phyloP scores from a whole-genome alignment of 2,113 vertebrate genomes.

The Lepidothrix coronata region DNA sequence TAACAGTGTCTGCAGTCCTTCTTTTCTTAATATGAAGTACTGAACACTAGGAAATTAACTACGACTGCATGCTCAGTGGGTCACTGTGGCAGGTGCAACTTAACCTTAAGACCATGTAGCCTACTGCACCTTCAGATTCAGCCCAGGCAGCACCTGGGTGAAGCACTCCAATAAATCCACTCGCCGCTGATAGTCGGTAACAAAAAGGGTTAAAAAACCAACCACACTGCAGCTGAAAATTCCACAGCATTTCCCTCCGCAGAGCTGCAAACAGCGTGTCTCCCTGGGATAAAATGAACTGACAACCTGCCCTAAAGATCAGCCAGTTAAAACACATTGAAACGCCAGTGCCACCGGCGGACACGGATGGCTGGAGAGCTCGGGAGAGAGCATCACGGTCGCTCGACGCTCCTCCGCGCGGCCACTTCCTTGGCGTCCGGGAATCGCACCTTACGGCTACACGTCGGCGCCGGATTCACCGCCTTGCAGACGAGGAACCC shows the following conservation, averaged over 20 bases:
- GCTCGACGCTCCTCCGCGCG: background rate
- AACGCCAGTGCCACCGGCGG: background rate
- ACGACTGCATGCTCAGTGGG: background rate
- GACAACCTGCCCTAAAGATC: background rate
- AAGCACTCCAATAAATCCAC: background rate
- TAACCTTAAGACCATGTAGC: slow-evolving; percentile 21
- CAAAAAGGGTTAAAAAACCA: background rate
- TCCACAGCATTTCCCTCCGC: slow-evolving; percentile 26
- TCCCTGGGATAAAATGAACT: background rate
- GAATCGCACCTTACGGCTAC: slow-evolving; percentile 16
- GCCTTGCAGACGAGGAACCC: slow-evolving; percentile 64
- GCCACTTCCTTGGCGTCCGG: background rate
- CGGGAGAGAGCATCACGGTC: background rate
- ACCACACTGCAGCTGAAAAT: slow-evolving; percentile 25
- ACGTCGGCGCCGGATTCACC: slow-evolving; percentile 16
- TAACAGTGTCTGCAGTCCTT: background rate
- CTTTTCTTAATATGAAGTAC: background rate
- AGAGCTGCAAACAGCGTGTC: background rate
- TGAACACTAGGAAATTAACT: background rate
- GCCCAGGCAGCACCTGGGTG: background rate
- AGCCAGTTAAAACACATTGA: background rate
- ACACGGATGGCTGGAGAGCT: background rate
- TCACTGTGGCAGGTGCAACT: slow-evolving; percentile 35
- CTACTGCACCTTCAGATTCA: slow-evolving; percentile 1
- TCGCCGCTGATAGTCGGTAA: background rate